phyloP scores from a whole-genome alignment of 64 coral and sea anemone species.

The Montipora capricornis region DNA sequence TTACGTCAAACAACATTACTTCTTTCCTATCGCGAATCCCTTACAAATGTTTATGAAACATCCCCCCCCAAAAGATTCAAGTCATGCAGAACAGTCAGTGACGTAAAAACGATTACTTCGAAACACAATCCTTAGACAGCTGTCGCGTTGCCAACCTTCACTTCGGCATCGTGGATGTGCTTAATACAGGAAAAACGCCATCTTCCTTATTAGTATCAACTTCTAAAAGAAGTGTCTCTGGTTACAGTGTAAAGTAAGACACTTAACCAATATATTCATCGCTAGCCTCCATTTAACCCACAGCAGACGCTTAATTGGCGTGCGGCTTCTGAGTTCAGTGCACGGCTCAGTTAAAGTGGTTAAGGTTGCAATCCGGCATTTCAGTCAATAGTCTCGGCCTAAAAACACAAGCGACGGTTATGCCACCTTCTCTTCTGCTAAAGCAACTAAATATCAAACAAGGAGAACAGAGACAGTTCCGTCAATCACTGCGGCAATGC shows the following conservation, averaged over 20 bases:
- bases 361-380: too few species aligned
- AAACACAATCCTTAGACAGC: neutral
- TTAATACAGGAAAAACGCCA: neutral
- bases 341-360: neutral
- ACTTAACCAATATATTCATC: constrained; percentile 4
- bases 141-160: neutral
- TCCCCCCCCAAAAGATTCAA: constrained; percentile 52
- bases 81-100: constrained; percentile 21
- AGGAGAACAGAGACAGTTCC: neutral
- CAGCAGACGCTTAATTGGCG: neutral
- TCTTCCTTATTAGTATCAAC: neutral
- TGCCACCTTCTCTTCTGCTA: neutral
- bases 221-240: constrained; percentile 3
- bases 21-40: constrained; percentile 15
- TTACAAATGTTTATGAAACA: neutral
- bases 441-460: neutral
- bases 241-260: constrained; percentile 31
- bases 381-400: neutral
- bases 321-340: neutral
- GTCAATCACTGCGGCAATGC: neutral
- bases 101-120: neutral
- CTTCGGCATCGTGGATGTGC: neutral
- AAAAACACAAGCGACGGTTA: neutral
- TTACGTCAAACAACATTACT: constrained; percentile 26
- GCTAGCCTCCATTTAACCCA: neutral